A percentile compares a stretch with the other conserved stretches of the same genome.
These are phyloP conservation scores for Habroteleia sp. DNA, from an alignment of 2,888 invertebrate genomes.

Conservation along the genomic window DNA sequence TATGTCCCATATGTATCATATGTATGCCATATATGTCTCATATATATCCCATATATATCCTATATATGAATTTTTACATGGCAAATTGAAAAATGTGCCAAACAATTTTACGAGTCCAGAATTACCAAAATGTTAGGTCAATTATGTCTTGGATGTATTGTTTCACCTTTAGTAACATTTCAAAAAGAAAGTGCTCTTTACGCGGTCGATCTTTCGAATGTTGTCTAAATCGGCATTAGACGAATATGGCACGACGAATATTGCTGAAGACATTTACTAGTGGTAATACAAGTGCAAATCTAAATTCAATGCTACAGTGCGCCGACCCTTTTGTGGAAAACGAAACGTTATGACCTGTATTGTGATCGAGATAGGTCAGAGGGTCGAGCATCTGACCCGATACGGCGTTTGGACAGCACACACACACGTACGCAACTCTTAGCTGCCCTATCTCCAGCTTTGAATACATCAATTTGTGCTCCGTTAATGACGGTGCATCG, in stretches of 20 bases:
- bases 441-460: slow-evolving; percentile 5
- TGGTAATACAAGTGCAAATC: slow-evolving; percentile 15
- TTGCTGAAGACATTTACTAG: slow-evolving; percentile 7
- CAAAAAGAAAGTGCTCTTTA: slow-evolving; percentile 22
- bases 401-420: neutral
- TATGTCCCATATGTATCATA: no score
- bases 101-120: no score
- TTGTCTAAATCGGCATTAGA: slow-evolving; percentile 14
- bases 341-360: slow-evolving; percentile 24
- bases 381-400: slow-evolving; percentile 20
- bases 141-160: no score
- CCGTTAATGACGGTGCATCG: slow-evolving; percentile 15
- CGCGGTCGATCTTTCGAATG: slow-evolving; percentile 7
- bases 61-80: no score
- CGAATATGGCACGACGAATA: neutral
- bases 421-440: slow-evolving; percentile 3
- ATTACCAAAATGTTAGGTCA: no score
- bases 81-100: no score
- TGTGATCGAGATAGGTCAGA: slow-evolving; percentile 36
- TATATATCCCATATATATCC: no score
- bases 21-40: no score
- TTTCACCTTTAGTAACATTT: no score
- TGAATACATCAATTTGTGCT: slow-evolving; percentile 41
- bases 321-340: slow-evolving; percentile 16
- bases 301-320: slow-evolving; percentile 9